A percentile compares a stretch with the other conserved stretches of the same genome.
phyloP scores from a whole-genome alignment of 2,797 vertebrate species.

The Babyrousa celebensis region DNA sequence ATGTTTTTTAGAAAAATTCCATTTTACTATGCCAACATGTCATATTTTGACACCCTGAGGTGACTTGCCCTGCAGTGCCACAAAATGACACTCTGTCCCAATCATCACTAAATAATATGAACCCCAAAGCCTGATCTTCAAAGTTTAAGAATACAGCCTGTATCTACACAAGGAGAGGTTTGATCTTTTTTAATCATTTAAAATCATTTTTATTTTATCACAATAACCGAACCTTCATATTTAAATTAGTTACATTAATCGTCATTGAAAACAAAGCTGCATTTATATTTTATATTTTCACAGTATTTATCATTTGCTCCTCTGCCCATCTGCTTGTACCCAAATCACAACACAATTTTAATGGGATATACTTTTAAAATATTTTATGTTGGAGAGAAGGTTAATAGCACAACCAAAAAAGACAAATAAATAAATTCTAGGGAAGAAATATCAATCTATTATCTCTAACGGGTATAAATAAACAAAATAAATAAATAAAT shows the following conservation, averaged over 20 bases:
- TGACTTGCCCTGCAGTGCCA: constrained; percentile 42
- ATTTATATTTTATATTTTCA: constrained; percentile 33
- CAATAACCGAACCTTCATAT: neutral
- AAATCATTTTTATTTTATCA: constrained; percentile 49
- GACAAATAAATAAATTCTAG: neutral
- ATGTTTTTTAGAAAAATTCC: constrained; percentile 55
- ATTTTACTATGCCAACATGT: neutral
- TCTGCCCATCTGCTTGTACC: neutral
- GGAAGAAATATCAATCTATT: constrained; percentile 31
- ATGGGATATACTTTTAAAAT: neutral
- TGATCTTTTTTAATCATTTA: constrained; percentile 52
- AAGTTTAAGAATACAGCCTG: neutral
- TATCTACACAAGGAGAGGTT: neutral
- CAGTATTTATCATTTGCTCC: neutral
- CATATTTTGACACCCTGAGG: neutral
- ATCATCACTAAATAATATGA: constrained; percentile 48
- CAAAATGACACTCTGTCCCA: constrained; percentile 49
- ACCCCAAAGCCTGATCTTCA: neutral
- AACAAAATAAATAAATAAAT: neutral
- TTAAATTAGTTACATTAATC: constrained; percentile 51
- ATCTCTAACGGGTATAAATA: constrained; percentile 21
- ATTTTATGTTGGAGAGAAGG: neutral
- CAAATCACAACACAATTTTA: constrained; percentile 21
- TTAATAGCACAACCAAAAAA: constrained; percentile 46
- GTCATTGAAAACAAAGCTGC: constrained; percentile 21